Evolutionary conservation across 2,113 vertebrate species (phyloP).

Genomic region (Hyaena hyaena): DNA sequence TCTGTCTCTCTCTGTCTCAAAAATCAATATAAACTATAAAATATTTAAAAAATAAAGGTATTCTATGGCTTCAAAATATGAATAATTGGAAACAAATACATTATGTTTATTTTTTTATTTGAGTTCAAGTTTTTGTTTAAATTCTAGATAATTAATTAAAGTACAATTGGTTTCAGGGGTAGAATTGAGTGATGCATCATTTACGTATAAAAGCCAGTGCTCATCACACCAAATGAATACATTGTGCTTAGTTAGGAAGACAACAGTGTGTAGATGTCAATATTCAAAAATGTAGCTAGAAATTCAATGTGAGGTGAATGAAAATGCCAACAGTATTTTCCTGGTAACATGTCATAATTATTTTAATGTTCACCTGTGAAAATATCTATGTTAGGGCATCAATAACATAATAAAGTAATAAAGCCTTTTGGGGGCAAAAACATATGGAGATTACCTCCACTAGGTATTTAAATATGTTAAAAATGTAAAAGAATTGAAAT

Average conservation of each 20-base stretch:
- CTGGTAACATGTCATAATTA: neutral
- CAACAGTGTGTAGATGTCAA: neutral
- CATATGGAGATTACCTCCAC: neutral
- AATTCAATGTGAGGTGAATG: neutral
- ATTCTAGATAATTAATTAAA: no score
- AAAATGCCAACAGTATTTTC: neutral
- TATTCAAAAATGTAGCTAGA: neutral
- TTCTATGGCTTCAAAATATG: no score
- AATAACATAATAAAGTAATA: neutral
- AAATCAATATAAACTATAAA: no score
- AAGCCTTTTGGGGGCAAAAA: no score
- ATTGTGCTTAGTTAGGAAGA: neutral
- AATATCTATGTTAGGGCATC: neutral
- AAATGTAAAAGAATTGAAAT: neutral
- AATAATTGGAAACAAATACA: no score
- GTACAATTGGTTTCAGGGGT: no score
- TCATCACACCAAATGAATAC: neutral
- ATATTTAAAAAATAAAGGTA: no score
- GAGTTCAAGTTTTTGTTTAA: no score
- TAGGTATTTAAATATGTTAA: neutral
- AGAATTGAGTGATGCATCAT: no score
- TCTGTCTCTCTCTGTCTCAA: no score
- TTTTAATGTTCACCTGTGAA: neutral
- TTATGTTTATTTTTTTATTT: no score
- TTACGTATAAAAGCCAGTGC: no score